phyloP scores from a whole-genome alignment of 2,113 vertebrate genomes.

The Pogona vitticeps region DNA sequence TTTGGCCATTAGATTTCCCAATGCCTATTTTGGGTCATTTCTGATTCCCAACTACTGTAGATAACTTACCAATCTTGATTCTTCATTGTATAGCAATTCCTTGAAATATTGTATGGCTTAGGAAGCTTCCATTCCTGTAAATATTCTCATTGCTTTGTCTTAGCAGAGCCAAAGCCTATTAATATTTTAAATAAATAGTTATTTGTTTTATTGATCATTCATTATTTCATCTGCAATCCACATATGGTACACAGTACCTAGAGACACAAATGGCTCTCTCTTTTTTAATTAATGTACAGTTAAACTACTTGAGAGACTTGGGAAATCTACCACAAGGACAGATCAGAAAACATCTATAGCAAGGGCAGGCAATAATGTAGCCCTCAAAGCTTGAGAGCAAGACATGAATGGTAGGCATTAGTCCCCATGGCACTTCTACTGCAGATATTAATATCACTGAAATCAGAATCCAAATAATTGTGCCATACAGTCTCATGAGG shows the following conservation, averaged over 20 bases:
- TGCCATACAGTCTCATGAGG: no score
- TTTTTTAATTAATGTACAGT: conserved; percentile 15
- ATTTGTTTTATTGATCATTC: conserved; percentile 29
- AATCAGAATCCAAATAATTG: no score
- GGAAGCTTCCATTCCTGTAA: conserved; percentile 42
- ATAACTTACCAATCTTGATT: conserved; percentile 52
- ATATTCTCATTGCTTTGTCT: conserved; percentile 23
- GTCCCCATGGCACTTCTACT: no score
- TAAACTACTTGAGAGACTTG: neutral
- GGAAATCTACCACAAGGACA: no score
- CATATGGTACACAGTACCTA: neutral
- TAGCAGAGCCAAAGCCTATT: conserved; percentile 13
- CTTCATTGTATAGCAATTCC: conserved; percentile 29
- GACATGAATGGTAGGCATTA: no score
- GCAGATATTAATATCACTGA: no score
- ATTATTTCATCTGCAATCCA: neutral
- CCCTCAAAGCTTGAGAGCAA: neutral
- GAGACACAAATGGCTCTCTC: neutral
- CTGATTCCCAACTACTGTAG: conserved; percentile 41
- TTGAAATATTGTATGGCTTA: conserved; percentile 43
- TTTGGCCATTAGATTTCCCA: neutral
- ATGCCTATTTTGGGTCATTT: conserved; percentile 10
- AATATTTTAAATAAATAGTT: conserved; percentile 43
- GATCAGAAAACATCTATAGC: neutral
- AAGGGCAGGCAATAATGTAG: neutral